phyloP scores from a whole-genome alignment of 2,113 vertebrate species.

The Phylloscopus trochiloides region DNA sequence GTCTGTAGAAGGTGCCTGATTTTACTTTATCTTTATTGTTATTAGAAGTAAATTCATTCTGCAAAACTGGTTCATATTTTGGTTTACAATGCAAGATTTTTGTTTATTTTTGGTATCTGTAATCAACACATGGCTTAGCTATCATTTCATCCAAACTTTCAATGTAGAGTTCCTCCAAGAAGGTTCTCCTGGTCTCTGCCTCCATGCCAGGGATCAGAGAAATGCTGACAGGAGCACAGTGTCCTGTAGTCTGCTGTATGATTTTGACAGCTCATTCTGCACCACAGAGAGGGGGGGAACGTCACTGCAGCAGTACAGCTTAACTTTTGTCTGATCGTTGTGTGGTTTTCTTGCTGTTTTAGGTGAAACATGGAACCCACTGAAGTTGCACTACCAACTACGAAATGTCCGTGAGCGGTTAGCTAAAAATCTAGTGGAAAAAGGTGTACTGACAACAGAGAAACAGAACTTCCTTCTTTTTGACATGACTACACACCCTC shows the following conservation, averaged over 20 bases:
- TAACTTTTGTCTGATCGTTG: neutral
- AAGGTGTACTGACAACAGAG: slow-evolving; percentile 94
- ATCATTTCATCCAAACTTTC: neutral
- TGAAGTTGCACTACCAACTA: slow-evolving; percentile 96
- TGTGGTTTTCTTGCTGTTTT: neutral
- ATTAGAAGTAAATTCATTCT: neutral
- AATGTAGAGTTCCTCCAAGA: neutral
- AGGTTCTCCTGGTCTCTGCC: neutral
- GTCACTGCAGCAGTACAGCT: neutral
- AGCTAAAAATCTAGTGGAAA: slow-evolving; percentile 96
- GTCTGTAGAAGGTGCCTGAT: neutral
- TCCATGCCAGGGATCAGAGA: neutral
- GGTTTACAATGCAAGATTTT: neutral
- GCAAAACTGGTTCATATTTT: neutral
- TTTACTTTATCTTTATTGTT: neutral
- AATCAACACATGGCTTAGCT: neutral
- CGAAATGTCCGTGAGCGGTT: slow-evolving; percentile 91
- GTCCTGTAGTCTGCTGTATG: neutral
- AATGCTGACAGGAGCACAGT: neutral
- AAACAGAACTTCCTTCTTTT: slow-evolving; percentile 98
- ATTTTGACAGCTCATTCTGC: neutral
- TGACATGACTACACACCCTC: slow-evolving; percentile 96
- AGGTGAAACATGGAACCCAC: slow-evolving; percentile 96
- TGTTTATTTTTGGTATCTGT: neutral
- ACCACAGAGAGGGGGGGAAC: accelerated